A percentile compares a stretch with the other conserved stretches of the same genome.
phyloP scores from a whole-genome alignment of 2,797 vertebrate genomes.

The Lycodopsis pacificus region DNA sequence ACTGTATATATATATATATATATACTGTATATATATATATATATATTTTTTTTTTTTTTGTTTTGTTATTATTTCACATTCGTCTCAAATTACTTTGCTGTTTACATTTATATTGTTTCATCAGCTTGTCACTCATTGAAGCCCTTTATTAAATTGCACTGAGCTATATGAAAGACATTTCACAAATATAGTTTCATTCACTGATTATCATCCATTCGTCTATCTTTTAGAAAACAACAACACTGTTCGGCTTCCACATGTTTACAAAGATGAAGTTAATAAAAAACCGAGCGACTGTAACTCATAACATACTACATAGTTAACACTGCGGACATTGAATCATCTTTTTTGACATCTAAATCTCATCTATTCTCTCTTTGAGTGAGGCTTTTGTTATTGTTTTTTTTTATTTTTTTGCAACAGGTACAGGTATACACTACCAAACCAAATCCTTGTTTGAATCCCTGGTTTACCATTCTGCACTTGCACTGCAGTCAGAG shows the following conservation, averaged over 20 bases:
- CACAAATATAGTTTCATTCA: background rate
- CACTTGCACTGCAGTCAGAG: conserved; percentile 45
- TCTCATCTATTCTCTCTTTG: background rate
- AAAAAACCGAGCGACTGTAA: background rate
- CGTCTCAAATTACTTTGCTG: background rate
- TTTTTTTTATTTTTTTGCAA: background rate
- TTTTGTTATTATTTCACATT: background rate
- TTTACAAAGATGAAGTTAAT: background rate
- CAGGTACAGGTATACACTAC: conserved; percentile 9
- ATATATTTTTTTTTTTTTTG: no score
- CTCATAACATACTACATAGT: background rate
- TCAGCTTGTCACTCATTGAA: background rate
- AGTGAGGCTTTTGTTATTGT: conserved; percentile 4
- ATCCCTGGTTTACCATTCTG: conserved; percentile 60
- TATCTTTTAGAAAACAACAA: background rate
- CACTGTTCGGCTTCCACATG: background rate
- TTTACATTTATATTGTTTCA: background rate
- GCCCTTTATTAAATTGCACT: background rate
- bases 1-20: no score
- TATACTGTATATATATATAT: no score
- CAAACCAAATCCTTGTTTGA: conserved; percentile 46
- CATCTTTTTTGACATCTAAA: background rate
- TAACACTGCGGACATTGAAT: background rate
- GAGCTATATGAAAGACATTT: background rate
- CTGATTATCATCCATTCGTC: background rate